Percentiles rank a stretch among this genome's conserved stretches.
These are phyloP conservation scores for Vulpes vulpes DNA, from an alignment of 2,113 vertebrate genomes.

Conservation along the genomic window DNA sequence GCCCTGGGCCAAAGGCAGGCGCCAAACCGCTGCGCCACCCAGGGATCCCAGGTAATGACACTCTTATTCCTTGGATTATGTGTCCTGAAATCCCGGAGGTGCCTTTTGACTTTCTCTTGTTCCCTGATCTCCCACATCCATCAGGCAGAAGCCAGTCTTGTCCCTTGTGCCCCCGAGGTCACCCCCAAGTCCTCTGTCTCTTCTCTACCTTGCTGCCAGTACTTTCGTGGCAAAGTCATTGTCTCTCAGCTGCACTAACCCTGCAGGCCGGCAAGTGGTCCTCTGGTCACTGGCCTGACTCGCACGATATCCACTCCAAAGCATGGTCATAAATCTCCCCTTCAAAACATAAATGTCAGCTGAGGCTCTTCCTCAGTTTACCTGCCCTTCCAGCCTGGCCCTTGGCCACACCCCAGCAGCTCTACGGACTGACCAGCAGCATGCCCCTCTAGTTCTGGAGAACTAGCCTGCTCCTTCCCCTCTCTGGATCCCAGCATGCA, in stretches of 20 bases:
- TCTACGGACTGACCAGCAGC: neutral
- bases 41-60: neutral
- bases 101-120: neutral
- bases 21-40: too few species aligned
- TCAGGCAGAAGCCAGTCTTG: neutral
- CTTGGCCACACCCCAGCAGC: rapidly evolving
- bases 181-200: neutral
- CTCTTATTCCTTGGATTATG: neutral
- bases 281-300: neutral
- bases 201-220: neutral
- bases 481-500: neutral
- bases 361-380: neutral
- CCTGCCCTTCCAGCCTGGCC: neutral
- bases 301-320: neutral
- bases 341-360: neutral
- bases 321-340: neutral
- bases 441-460: neutral
- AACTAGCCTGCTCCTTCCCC: neutral
- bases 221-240: neutral
- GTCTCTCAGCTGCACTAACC: neutral
- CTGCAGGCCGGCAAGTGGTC: neutral
- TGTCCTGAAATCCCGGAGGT: neutral
- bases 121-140: neutral
- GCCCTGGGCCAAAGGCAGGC: too few species aligned
- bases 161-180: neutral